Base-by-base conservation (phyloP, 1,140 invertebrate species). In the Eriocheir sinensis region DNA sequence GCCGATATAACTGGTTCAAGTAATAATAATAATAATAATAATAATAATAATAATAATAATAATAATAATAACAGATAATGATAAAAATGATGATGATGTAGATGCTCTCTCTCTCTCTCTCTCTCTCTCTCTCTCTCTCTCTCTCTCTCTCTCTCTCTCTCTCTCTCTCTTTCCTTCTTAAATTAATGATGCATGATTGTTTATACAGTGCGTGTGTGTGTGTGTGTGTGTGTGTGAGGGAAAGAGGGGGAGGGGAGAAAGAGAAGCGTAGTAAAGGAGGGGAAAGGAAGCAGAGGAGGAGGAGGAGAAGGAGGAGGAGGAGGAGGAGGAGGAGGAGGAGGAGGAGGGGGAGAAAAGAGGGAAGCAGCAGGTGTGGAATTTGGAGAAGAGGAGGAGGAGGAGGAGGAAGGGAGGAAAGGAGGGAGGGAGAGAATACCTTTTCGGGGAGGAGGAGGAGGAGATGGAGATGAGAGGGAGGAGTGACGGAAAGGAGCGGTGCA, bases 201-300 rank as follows among this genome's bases (percentile, higher is more conserved):
- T n/a, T n/a, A n/a, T n/a, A 48, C n/a, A n/a, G 83, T 86, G 83
- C 38, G 83, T 86, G 83, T 86, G 83, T 86, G 83, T 86, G 83
- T 86, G 83, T 86, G 83, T 86, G 83, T 86, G 83, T 86, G 83
- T 86, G 2, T 86, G 83, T 86, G 83, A 36, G 83, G 34, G 34
- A 12, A 15, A 9, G 48, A 21, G 21, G 48, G 48, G 1, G 48
- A 21, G 48, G 12, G 21, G 48, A 32, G 80, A 32, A 9, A 32
- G 80, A 32, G 21, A 38, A 36, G 36, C 32, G 27, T 30, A 21
- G 27, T 86, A 36, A 30, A 90, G 8, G 53, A 44, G 40, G 9
- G 40, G 30, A 6, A 27, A 12, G 3, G 30, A 9, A 27, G 41
- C 6, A 41, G 21, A 48, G 34, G 34, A 34, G 81, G 36, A 34